Percentiles rank a stretch among this genome's conserved stretches.
Evolutionary conservation across 1,140 invertebrate species (phyloP).

Genomic region (Eciton burchellii): DNA sequence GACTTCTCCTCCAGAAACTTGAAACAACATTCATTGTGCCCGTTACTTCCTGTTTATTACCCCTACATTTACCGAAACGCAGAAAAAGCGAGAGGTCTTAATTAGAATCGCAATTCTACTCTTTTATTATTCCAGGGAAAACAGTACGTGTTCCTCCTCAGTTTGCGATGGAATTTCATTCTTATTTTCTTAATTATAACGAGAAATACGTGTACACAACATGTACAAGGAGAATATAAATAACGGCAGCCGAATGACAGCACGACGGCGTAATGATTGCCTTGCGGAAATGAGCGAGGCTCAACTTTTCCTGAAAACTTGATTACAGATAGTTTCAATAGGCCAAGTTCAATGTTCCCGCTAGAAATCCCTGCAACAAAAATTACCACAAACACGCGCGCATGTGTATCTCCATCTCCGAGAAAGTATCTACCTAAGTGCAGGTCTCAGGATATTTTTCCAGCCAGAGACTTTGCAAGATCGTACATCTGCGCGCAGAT

Average conservation of each 20-base stretch:
- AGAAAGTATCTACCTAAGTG: neutral
- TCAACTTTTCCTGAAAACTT: constrained; percentile 57
- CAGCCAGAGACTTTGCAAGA: neutral
- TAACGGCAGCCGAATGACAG: too few species aligned
- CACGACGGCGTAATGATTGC: constrained; percentile 32
- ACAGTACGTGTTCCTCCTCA: neutral
- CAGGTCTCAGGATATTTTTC: neutral
- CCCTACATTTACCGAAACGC: too few species aligned
- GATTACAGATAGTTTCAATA: constrained; percentile 47
- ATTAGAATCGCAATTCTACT: neutral
- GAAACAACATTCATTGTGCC: neutral
- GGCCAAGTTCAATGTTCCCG: constrained; percentile 27
- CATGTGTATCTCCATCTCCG: neutral
- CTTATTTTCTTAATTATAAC: constrained; percentile 40
- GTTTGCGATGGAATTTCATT: neutral
- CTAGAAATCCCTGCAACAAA: neutral
- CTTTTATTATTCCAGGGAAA: neutral
- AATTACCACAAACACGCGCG: constrained; percentile 12
- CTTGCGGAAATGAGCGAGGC: neutral
- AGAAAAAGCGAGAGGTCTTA: neutral
- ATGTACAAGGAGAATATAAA: neutral
- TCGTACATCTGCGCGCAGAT: neutral
- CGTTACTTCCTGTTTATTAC: neutral
- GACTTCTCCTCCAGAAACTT: neutral
- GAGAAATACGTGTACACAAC: neutral